A percentile compares a stretch with the other conserved stretches of the same genome.
Conservation (phyloP, 2,113 vertebrate species). For the Nyctibius bracteatus region DNA sequence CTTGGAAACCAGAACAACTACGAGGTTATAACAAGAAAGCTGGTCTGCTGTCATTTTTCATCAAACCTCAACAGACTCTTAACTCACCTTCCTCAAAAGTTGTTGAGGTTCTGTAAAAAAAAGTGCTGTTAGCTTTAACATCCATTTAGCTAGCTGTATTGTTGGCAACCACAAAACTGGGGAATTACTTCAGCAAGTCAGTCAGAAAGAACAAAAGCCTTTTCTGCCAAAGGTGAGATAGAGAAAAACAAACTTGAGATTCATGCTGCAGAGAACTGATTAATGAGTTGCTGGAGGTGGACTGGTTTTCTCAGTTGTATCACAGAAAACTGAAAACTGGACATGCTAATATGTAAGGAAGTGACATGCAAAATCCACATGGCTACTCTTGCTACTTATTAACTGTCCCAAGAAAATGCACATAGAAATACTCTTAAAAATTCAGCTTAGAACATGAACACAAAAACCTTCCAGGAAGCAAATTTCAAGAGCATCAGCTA, state of each 20-base stretch:
- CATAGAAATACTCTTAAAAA: neutral
- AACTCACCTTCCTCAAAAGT: neutral
- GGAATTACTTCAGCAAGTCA: neutral
- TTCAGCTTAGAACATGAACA: neutral
- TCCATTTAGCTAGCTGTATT: neutral
- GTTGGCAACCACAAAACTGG: neutral
- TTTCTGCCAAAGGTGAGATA: neutral
- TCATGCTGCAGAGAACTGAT: neutral
- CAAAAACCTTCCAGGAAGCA: neutral
- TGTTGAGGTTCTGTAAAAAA: neutral
- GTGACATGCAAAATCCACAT: neutral
- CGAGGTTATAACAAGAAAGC: neutral
- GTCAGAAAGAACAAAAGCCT: neutral
- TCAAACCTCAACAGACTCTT: neutral
- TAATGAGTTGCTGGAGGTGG: neutral
- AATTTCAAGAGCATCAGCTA: neutral
- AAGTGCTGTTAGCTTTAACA: neutral
- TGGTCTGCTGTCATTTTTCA: neutral
- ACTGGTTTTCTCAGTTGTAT: neutral
- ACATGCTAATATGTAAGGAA: neutral
- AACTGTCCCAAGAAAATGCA: neutral
- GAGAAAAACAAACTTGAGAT: neutral
- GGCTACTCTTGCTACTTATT: neutral
- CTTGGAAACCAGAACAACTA: conserved; percentile 29
- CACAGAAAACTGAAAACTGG: neutral